These are phyloP conservation scores for Loriculus beryllinus DNA, from an alignment of 2,797 vertebrate species.

Conservation along the genomic window DNA sequence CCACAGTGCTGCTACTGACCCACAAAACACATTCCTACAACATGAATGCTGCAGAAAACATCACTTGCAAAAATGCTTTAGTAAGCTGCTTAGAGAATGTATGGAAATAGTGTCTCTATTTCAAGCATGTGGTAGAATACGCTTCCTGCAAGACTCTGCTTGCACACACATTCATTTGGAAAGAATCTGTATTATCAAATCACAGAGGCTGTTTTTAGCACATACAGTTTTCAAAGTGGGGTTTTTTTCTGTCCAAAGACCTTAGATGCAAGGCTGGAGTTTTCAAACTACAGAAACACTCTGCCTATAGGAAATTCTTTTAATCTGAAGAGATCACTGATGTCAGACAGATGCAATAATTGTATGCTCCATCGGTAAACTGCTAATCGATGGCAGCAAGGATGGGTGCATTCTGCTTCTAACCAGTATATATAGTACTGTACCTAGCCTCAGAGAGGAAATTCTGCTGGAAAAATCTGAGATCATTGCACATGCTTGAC, in stretches of 20 bases:
- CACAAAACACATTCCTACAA: slow-evolving; percentile 1
- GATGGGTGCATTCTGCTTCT: neutral
- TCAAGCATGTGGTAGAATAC: neutral
- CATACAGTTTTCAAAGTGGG: neutral
- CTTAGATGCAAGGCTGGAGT: neutral
- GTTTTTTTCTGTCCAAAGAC: neutral
- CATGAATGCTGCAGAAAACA: neutral
- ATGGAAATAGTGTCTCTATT: slow-evolving; percentile 13
- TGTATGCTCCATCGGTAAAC: neutral
- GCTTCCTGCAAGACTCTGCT: slow-evolving; percentile 25
- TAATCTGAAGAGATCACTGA: neutral
- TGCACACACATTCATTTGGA: slow-evolving; percentile 12
- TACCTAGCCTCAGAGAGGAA: neutral
- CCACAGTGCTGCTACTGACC: neutral
- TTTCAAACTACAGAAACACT: neutral
- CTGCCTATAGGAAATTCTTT: neutral
- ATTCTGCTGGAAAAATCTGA: neutral
- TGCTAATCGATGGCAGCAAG: neutral
- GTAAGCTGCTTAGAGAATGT: neutral
- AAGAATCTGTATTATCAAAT: slow-evolving; percentile 29
- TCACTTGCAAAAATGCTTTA: slow-evolving; percentile 7
- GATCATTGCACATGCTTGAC: neutral
- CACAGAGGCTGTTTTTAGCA: neutral
- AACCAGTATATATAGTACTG: neutral
- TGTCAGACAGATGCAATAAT: neutral